A percentile compares a stretch with the other conserved stretches of the same genome.
Evolutionary conservation across 2,113 vertebrate genomes (phyloP).

Genomic region (Cheilinus undulatus): DNA sequence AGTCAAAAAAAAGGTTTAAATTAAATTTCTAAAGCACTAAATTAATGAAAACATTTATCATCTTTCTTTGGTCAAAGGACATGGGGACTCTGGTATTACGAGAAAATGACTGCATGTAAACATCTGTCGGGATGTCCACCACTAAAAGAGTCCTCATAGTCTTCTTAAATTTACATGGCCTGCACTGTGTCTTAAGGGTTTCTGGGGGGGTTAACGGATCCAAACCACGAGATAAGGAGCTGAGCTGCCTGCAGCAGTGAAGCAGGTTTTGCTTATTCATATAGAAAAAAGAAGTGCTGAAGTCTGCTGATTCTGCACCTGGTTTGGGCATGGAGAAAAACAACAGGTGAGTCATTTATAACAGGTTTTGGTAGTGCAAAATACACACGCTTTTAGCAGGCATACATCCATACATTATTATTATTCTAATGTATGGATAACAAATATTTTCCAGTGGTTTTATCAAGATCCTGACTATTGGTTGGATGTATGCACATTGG

Average conservation of each 20-base stretch:
- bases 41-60: not conserved
- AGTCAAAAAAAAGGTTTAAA: not conserved
- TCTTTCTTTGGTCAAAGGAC: not conserved
- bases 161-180: not conserved
- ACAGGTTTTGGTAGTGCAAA: not conserved
- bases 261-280: not conserved
- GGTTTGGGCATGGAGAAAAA: slow-evolving; percentile 15
- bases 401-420: too few species aligned
- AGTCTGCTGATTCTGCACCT: slow-evolving; percentile 38
- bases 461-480: too few species aligned
- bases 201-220: not conserved
- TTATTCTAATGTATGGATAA: too few species aligned
- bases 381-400: too few species aligned
- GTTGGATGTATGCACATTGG: too few species aligned
- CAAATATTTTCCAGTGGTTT: too few species aligned
- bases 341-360: slow-evolving; percentile 21
- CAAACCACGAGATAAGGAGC: not conserved
- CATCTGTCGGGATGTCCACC: not conserved
- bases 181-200: not conserved
- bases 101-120: not conserved
- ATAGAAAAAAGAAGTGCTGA: not conserved
- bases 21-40: not conserved
- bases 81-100: not conserved
- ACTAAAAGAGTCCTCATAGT: not conserved
- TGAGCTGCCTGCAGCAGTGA: slow-evolving; percentile 15